Base-by-base conservation (phyloP, 2,113 vertebrate genomes). In the Tragelaphus strepsiceros region DNA sequence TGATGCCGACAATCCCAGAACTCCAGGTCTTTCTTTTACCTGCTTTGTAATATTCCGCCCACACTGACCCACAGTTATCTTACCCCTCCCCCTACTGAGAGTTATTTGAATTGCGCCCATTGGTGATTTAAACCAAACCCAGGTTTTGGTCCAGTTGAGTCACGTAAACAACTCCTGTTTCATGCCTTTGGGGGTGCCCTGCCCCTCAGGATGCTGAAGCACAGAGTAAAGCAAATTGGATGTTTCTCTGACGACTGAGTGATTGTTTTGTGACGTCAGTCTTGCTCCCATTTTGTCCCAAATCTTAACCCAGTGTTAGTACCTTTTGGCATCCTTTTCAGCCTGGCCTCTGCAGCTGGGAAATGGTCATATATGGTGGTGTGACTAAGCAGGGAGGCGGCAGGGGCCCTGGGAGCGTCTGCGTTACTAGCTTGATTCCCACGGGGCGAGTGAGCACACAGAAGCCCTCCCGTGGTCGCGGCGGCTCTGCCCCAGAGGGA, bases 351-450 rank as follows among this genome's bases (percentile, higher is more conserved):
- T 3, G 35, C 88, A 2, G 84, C 54, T 67, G 82, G 77, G n/a
- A 87, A 24, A 91, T 91, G 97, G 2, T 56, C 89, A 24, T 90
- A 88, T 88, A 78, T 85, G 95, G 96, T 10, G n/a, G 17, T 16
- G 5, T 26, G 91, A 54, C 22, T 35, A 0, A 30, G 58, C 7
- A 8, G 83, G 16, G 32, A 26, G 83, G 22, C 4, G 6, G 6
- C 4, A 3, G 58, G 93, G 92, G 2, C 22, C 4, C 46, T 5
- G 54, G 43, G 81, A 51, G 64, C 6, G 1, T 94, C 88, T 32
- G 13, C 3, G 1, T 56, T 35, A 30, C 62, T 94, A 88, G 71
- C 35, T 26, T 61, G 43, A 6, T 51, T 91, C 90, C 94, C 53
- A 51, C 0, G 3, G 54, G 56, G 35, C 9, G 1, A 30, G 21